Evolutionary conservation across 2,113 vertebrate genomes (phyloP).

Genomic region (Grantiella picta): DNA sequence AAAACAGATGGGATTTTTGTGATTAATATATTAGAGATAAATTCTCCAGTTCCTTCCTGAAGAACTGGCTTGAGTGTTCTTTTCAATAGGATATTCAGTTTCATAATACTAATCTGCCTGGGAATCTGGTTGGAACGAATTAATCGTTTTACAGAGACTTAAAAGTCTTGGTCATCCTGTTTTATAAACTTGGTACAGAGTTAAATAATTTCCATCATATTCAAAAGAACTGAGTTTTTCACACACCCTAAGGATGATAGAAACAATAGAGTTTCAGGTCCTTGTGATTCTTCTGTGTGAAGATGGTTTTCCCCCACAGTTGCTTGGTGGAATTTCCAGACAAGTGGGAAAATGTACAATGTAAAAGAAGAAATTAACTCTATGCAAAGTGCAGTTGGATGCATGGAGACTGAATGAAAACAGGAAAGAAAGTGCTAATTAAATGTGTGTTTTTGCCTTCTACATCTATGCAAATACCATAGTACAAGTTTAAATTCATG

Average conservation of each 20-base stretch:
- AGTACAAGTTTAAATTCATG: neutral
- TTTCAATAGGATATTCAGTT: neutral
- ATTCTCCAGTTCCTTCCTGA: neutral
- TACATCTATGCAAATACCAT: neutral
- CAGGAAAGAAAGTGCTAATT: neutral
- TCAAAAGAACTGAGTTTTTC: neutral
- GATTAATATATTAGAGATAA: neutral
- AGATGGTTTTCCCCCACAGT: neutral
- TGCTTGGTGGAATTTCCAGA: neutral
- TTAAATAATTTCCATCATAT: neutral
- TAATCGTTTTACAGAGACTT: rapidly evolving
- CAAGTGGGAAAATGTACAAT: neutral
- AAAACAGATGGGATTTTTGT: neutral
- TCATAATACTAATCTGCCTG: neutral
- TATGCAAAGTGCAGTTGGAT: neutral
- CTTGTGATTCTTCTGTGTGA: neutral
- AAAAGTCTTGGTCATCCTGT: neutral
- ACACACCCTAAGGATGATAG: neutral
- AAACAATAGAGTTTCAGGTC: neutral
- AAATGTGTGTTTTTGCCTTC: neutral
- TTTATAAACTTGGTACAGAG: neutral
- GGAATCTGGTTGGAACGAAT: neutral
- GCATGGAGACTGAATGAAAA: neutral
- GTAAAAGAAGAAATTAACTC: neutral
- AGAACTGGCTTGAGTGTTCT: neutral